Evolutionary conservation across 2,797 vertebrate species (phyloP).

Genomic region (Diplodus puntazzo): DNA sequence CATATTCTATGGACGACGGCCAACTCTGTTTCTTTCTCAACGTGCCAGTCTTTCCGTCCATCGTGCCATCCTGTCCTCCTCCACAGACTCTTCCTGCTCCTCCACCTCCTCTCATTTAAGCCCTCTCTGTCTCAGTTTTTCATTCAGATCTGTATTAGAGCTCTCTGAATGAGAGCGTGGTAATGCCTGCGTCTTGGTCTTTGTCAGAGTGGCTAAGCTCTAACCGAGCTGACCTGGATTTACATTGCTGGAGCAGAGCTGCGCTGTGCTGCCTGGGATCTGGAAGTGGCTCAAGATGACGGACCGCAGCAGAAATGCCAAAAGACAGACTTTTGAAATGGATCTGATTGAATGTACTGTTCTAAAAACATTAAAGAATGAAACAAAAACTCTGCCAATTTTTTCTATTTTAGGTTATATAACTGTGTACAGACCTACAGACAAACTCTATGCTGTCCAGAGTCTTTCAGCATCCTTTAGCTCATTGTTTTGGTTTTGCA

Average conservation of each 20-base stretch:
- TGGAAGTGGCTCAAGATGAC: conserved; percentile 13
- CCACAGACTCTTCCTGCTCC: conserved; percentile 41
- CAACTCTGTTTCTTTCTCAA: conserved; percentile 35
- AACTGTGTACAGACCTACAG: too few species aligned
- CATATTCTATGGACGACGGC: conserved; percentile 41
- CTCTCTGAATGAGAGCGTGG: conserved; percentile 46
- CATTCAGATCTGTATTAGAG: conserved; percentile 54
- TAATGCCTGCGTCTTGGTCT: conserved; percentile 57
- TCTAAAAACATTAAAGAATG: neutral
- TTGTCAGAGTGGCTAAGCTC: conserved; percentile 56
- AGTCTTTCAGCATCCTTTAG: neutral
- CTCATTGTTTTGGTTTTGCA: neutral
- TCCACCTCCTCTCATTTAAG: conserved; percentile 46
- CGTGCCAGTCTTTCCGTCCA: conserved; percentile 41
- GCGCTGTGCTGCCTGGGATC: conserved; percentile 19
- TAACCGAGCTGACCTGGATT: conserved; percentile 66
- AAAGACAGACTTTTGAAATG: conserved; percentile 13
- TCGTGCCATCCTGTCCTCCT: conserved; percentile 37
- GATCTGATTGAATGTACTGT: neutral
- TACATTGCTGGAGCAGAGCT: conserved; percentile 34
- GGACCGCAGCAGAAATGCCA: conserved; percentile 1
- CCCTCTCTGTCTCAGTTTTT: conserved; percentile 40
- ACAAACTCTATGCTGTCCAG: neutral
- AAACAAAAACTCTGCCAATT: neutral
- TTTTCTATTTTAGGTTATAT: neutral